Base-by-base conservation (phyloP, 2,113 vertebrate genomes). In the Glaucomys volans region DNA sequence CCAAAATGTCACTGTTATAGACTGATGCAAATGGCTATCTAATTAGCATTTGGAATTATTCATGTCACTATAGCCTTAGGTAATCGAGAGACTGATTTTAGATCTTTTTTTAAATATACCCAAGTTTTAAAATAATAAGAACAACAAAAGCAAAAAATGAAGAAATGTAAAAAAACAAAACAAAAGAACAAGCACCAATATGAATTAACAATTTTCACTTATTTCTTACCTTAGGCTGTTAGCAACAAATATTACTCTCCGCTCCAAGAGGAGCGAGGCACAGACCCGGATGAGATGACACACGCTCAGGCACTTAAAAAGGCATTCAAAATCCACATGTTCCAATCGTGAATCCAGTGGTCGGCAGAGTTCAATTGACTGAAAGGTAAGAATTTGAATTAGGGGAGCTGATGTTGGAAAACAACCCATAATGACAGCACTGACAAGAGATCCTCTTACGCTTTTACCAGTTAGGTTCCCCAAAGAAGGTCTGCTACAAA, bases 201-300 rank as follows among this genome's bases (percentile, higher is more conserved):
- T 13, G 30, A 95, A 83, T 67, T 88, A 76, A 81, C n/a, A 18
- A 7, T 32, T 64, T 50, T 54, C 71, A 40, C 30, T 91, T 35
- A 3, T 50, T 82, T 90, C 96, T 97, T 96, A 99, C 99, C 99
- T 99, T 93, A 99, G 98, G 97, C 99, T 99, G 97, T 99, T 99
- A 66, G 99, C 99, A 44, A 99, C 99, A 83, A 99, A 99, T 98
- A 99, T 99, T 66, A 99, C 99, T 47, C 99, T 99, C 98, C 99
- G 99, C 98, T 99, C 99, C 87, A 99, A 98, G 97, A 99, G 98
- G 89, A 99, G 99, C 5, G 99, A 99, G 57, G 99, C 99, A 22
- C 99, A 99, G 64, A 99, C 99, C 82, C 98, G 98, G 95, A 99
- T 98, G 20, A 99, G 98, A 80, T 98, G 99, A 52, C 98, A 97